Base-by-base conservation (phyloP, 2,888 invertebrate species). In the Tenodera sinensis region DNA sequence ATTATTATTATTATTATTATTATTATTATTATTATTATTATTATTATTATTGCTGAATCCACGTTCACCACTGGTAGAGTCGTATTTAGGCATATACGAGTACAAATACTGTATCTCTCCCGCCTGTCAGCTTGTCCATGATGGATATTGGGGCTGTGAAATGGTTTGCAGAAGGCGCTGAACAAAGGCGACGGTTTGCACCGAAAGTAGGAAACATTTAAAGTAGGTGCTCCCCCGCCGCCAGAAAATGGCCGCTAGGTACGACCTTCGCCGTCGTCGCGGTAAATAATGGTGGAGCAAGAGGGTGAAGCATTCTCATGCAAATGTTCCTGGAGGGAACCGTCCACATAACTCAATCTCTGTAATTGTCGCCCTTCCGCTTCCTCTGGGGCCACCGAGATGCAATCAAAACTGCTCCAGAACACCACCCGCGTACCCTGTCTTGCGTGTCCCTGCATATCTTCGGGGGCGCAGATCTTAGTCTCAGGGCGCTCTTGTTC, bases 291-390 rank as follows among this genome's bases (percentile, higher is more conserved):
- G 81, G 81, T 34, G 54, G 34, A 85, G 81, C 84, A 84, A 84
- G 87, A 88, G 81, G 82, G 84, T 81, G 42, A 47, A 54, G 82
- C 84, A 88, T 88, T 88, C 82, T 88, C 84, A 88, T 88, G 88
- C 88, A 88, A 88, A 88, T 88, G 34, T 25, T 85, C 84, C 47
- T 88, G 84, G 47, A 27, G 54, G 47, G n/a, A n/a, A 71, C 82
- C 82, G 87, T 25, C 81, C 84, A 84, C 88, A 88, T 88, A 88
- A 88, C 85, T 88, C 88, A 88, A 83, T 85, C 30, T 71, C 84
- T 82, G 28, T 88, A 88, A 88, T 88, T 88, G 84, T 85, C 88
- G 88, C 84, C 81, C 82, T 88, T 88, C 88, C 88, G 84, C 28
- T 88, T 88, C 88, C 88, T 83, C 54, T 83, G 27, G n/a, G 82